Conservation (phyloP, 2,888 invertebrate genomes). For the Cordilura impudica region DNA sequence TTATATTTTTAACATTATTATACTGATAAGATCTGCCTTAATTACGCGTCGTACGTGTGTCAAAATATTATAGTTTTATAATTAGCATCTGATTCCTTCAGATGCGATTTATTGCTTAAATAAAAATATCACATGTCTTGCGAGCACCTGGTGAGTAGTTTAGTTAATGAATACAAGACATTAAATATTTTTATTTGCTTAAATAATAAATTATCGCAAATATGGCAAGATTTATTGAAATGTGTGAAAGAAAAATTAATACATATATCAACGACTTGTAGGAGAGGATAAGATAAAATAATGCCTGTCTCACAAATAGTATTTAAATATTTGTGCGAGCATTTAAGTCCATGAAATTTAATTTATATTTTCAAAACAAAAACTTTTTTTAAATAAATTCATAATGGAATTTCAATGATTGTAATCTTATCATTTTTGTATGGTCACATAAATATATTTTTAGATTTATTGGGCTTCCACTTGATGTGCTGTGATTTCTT, state of each 20-base stretch:
- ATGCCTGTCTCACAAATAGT: background rate
- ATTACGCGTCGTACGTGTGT: background rate
- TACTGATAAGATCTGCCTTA: background rate
- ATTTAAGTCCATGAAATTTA: no score
- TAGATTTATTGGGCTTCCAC: background rate
- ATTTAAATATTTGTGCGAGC: background rate
- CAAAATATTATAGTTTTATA: background rate
- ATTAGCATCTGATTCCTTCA: no score
- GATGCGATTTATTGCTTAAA: no score
- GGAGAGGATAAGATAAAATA: background rate
- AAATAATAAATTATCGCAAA: conserved; percentile 29
- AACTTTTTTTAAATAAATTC: background rate
- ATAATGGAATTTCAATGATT: background rate
- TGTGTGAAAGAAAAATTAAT: background rate
- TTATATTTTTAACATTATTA: no score
- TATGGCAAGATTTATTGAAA: conserved; percentile 11
- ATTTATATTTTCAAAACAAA: no score
- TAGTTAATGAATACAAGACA: no score
- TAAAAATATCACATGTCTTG: no score
- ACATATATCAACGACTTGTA: background rate
- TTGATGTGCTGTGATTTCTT: conserved; percentile 9
- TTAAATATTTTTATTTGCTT: conserved; percentile 6
- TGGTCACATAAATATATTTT: background rate
- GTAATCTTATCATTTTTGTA: conserved; percentile 14
- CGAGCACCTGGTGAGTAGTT: no score